Conservation (phyloP, 2,888 invertebrate species). For the Chamaedrilus cognettii region DNA sequence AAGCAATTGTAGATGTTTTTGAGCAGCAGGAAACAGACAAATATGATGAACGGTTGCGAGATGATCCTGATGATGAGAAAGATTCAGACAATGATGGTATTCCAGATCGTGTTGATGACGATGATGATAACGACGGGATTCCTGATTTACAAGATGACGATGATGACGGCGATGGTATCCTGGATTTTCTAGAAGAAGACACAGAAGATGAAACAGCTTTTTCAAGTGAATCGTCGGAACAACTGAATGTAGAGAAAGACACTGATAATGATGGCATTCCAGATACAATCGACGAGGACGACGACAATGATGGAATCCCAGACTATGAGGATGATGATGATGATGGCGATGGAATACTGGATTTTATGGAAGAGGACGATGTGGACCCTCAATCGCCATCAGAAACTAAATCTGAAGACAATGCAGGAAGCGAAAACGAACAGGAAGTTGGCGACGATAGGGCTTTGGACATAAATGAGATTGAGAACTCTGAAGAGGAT, state of each 20-base stretch:
- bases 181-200: constrained; percentile 33
- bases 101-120: background rate
- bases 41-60: background rate
- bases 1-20: too few species aligned
- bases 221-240: too few species aligned
- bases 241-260: constrained; percentile 17
- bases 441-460: constrained; percentile 32
- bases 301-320: constrained; percentile 47
- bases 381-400: background rate
- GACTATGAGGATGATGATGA: constrained; percentile 40
- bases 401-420: constrained; percentile 32
- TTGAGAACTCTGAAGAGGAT: constrained; percentile 24
- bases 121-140: constrained; percentile 14
- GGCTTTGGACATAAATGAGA: background rate
- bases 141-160: constrained; percentile 22
- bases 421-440: constrained; percentile 41
- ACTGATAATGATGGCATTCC: constrained; percentile 36
- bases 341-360: constrained; percentile 19
- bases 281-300: constrained; percentile 36
- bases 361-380: constrained; percentile 9
- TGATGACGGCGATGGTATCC: constrained; percentile 36
- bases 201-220: constrained; percentile 9
- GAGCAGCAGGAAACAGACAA: background rate
- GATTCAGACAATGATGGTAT: constrained; percentile 25
- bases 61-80: background rate